These are phyloP conservation scores for Ceryle rudis DNA, from an alignment of 2,797 vertebrate genomes.

Conservation along the genomic window DNA sequence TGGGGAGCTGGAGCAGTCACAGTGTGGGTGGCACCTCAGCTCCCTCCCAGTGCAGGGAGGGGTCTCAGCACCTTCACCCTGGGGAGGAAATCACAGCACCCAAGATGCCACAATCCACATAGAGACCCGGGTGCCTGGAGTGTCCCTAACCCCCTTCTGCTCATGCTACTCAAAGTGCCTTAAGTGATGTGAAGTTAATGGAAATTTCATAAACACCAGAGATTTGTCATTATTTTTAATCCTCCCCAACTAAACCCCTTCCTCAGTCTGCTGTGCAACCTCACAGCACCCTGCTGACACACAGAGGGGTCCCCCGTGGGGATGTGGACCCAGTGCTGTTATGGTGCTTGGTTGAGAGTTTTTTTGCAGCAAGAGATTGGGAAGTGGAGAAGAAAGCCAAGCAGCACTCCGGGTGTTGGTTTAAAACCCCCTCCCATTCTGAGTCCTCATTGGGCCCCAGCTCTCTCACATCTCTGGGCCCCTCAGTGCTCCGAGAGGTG, in stretches of 20 bases:
- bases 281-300: too few species aligned
- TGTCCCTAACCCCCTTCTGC: rapidly evolving
- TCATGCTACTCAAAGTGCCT: rapidly evolving
- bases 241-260: background rate
- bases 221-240: background rate
- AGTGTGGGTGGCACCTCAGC: rapidly evolving
- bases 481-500: rapidly evolving
- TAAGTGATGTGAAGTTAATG: background rate
- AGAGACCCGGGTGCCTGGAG: rapidly evolving
- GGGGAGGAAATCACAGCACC: background rate
- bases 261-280: background rate
- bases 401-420: rapidly evolving
- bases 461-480: rapidly evolving
- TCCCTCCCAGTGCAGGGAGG: background rate
- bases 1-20: rapidly evolving
- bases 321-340: rapidly evolving
- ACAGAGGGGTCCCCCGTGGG: rapidly evolving
- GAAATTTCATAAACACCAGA: background rate
- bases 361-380: background rate
- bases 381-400: background rate
- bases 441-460: rapidly evolving
- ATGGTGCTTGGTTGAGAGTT: too few species aligned
- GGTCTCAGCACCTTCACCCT: rapidly evolving
- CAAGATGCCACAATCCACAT: rapidly evolving
- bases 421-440: background rate